Evolutionary conservation across 2,113 vertebrate genomes (phyloP), one percentile per base, ranked within the genome.

Genomic region (Oxyruncus cristatus): DNA sequence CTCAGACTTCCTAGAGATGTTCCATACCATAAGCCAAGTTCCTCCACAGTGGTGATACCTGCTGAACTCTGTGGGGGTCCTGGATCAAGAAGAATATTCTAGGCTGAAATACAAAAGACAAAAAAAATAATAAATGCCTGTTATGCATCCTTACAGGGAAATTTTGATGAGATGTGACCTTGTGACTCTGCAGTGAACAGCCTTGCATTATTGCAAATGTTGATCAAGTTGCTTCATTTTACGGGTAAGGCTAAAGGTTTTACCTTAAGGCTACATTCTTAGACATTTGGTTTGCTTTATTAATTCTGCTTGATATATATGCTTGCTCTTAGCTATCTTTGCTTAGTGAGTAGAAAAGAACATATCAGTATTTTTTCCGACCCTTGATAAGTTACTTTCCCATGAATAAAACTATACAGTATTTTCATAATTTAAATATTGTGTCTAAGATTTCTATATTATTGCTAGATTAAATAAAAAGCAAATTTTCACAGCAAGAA

Each of bases 291-390:
- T 77, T 93, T 80, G 16, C 13, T 97, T 97, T 96, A 92, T 93
- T 97, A 94, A 94, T 97, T 96, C 77, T 77, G 8, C 35, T 95
- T 96, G 50, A 75, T 92, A 63, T 91, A 49, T 79, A n/a, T 58
- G 85, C n/a, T 87, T 87, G 39, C 55, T 93, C 23, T 87, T 71
- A 78, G 41, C 32, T 75, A 33, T 67, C 73, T 62, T 93, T 85
- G 52, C 82, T 96, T 70, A 90, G 49, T 42, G 26, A 79, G 12
- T 63, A 82, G 33, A 26, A 70, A 88, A 89, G 26, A 37, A 12
- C 4, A 17, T 3, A 14, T 35, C 10, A 20, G 30, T 50, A n/a
- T 58, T 30, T 82, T 65, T 77, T 71, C 39, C 61, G 78, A 62
- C n/a, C 37, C 33, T 65, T 90, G 53, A 22, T 32, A 92, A 46